Conservation (phyloP, 2,888 invertebrate species). For the Hipparchia semele region DNA sequence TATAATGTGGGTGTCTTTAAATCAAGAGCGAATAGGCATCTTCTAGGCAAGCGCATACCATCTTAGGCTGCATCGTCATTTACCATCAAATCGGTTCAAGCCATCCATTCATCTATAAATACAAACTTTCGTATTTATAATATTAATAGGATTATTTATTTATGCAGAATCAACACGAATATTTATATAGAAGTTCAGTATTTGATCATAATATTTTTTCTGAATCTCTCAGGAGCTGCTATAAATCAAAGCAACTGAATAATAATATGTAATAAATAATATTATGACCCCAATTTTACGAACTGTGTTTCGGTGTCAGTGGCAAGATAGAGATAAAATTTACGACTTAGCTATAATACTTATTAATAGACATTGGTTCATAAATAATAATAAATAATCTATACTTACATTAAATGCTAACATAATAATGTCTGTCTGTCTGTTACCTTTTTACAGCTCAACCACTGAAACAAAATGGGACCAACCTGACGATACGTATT, state of each 20-base stretch:
- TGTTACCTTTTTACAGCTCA: neutral
- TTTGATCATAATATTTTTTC: neutral
- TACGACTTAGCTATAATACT: slow-evolving; percentile 12
- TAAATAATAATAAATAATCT: neutral
- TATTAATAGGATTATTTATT: too few species aligned
- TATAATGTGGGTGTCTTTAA: too few species aligned
- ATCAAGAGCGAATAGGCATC: too few species aligned
- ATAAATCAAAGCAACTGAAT: slow-evolving; percentile 9
- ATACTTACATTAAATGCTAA: neutral
- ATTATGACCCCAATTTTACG: slow-evolving; percentile 16
- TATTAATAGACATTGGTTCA: slow-evolving; percentile 5
- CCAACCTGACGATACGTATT: too few species aligned
- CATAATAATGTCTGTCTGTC: neutral
- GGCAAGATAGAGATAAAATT: slow-evolving; percentile 17
- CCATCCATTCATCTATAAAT: too few species aligned
- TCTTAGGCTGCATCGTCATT: too few species aligned
- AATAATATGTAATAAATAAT: slow-evolving; percentile 11
- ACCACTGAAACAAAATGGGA: too few species aligned
- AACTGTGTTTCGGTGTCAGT: slow-evolving; percentile 14
- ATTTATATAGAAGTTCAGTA: too few species aligned
- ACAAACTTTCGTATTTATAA: too few species aligned
- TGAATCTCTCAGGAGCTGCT: neutral
- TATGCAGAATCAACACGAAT: too few species aligned
- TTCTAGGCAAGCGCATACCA: too few species aligned
- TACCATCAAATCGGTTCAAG: too few species aligned